phyloP scores from a whole-genome alignment of 2,888 invertebrate genomes.

The Abrostola triplasia region DNA sequence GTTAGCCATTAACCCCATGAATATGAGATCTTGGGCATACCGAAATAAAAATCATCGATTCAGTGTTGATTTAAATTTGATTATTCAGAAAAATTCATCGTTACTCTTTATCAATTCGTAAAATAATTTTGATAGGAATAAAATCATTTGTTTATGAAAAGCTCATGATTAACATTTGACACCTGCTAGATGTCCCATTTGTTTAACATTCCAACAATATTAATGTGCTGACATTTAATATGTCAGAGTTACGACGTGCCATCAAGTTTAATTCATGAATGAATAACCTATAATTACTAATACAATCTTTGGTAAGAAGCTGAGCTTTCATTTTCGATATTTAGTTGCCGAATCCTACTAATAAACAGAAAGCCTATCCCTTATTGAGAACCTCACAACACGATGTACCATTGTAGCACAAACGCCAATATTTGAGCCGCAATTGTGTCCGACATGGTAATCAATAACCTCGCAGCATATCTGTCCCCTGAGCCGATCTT shows the following conservation, averaged over 20 bases:
- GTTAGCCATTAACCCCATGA: no score
- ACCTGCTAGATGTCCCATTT: constrained; percentile 33
- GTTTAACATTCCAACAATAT: constrained; percentile 45
- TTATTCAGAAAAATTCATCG: no score
- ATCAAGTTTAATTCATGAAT: constrained; percentile 23
- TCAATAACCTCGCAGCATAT: constrained; percentile 48
- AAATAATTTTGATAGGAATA: constrained; percentile 23
- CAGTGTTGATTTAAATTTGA: no score
- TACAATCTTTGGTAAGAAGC: no score
- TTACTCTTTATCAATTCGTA: no score
- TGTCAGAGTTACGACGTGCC: constrained; percentile 12
- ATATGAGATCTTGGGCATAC: no score
- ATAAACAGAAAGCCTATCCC: not conserved
- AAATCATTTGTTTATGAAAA: constrained; percentile 19
- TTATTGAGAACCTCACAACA: not conserved
- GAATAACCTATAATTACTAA: no score
- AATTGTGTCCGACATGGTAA: constrained; percentile 32
- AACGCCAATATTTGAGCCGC: constrained; percentile 21
- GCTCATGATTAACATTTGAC: constrained; percentile 19
- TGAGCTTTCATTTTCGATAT: no score
- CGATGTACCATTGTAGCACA: not conserved
- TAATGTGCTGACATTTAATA: constrained; percentile 36
- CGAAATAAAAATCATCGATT: no score
- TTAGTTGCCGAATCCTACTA: constrained; percentile 13
- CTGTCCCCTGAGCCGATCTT: constrained; percentile 9